Evolutionary conservation across 2,888 invertebrate genomes (phyloP).

Genomic region (Pecten maximus): DNA sequence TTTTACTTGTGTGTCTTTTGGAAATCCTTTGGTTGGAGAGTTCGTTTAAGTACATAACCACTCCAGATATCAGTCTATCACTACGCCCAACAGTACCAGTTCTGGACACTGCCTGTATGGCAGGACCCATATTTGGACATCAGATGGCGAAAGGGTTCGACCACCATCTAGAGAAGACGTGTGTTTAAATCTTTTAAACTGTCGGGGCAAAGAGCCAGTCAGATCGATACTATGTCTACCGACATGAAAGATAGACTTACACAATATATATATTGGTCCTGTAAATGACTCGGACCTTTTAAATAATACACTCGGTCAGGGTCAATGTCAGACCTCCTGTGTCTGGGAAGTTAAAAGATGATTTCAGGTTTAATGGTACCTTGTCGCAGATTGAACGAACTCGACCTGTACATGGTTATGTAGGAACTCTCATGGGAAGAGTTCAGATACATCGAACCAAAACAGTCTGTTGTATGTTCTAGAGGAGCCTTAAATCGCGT

Average conservation of each 20-base stretch:
- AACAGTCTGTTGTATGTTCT: not conserved
- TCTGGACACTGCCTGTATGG: not conserved
- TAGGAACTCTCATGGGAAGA: not conserved
- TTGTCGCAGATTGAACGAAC: not conserved
- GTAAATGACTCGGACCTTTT: not conserved
- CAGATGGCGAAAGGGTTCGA: not conserved
- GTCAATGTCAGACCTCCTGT: not conserved
- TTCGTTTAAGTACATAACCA: too few species aligned
- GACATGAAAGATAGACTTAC: not conserved
- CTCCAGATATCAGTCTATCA: too few species aligned
- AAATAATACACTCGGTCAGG: not conserved
- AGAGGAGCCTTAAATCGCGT: not conserved
- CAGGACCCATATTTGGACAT: not conserved
- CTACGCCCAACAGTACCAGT: too few species aligned
- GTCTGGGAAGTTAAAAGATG: not conserved
- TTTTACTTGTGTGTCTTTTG: too few species aligned
- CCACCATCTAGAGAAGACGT: too few species aligned
- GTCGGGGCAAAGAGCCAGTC: not conserved
- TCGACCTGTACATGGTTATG: not conserved
- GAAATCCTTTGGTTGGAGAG: too few species aligned
- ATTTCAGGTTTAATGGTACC: not conserved
- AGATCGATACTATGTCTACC: not conserved
- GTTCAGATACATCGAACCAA: not conserved
- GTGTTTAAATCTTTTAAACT: slow-evolving; percentile 10
- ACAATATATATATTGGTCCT: not conserved